These are phyloP conservation scores for Rallus crepitans DNA, from an alignment of 2,797 vertebrate species.

Conservation along the genomic window DNA sequence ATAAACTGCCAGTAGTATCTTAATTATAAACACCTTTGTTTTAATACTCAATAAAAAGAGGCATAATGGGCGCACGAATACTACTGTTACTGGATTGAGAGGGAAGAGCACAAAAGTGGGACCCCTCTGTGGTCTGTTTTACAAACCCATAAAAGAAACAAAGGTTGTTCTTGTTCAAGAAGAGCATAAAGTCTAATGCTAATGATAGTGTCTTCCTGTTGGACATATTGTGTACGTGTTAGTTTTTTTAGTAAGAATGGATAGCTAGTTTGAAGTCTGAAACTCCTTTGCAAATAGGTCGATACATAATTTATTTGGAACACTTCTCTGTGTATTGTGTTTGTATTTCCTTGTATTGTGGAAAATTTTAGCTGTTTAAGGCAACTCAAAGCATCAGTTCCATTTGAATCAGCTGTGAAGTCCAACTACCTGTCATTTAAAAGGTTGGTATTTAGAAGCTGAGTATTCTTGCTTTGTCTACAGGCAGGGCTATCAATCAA, in stretches of 20 bases:
- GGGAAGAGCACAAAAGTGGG: not conserved
- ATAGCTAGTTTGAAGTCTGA: not conserved
- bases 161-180: not conserved
- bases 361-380: not conserved
- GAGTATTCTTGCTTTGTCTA: not conserved
- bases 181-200: not conserved
- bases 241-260: not conserved
- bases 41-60: not conserved
- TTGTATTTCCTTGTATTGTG: not conserved
- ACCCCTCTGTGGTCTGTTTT: not conserved
- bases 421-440: not conserved
- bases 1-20: not conserved
- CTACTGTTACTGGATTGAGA: not conserved
- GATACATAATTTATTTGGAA: not conserved
- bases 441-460: not conserved
- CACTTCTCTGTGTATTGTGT: not conserved
- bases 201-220: not conserved
- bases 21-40: slow-evolving; percentile 3
- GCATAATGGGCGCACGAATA: not conserved
- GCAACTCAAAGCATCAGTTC: not conserved
- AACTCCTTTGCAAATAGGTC: not conserved
- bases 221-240: rapidly evolving
- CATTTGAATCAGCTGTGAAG: not conserved
- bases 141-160: not conserved
- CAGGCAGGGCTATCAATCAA: not conserved